A percentile compares a stretch with the other conserved stretches of the same genome.
Evolutionary conservation across 92 coral and sea anemone species (phyloP).

Genomic region (Plumapathes pennacea): DNA sequence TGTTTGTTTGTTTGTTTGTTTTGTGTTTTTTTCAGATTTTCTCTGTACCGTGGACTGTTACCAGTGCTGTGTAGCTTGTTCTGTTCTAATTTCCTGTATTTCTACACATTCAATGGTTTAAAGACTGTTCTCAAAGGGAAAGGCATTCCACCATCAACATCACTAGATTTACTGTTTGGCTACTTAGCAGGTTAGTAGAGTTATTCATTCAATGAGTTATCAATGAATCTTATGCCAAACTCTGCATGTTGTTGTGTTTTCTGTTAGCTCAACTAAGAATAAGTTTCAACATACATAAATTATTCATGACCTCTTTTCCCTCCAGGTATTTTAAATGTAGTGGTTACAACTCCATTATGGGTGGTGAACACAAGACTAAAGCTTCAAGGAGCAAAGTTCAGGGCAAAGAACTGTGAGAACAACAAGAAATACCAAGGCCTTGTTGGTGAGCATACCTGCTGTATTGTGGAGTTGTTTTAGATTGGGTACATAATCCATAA

Average conservation of each 20-base stretch:
- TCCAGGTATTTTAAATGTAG: conserved; percentile 81
- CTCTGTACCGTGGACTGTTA: conserved; percentile 94
- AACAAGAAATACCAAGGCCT: conserved; percentile 76
- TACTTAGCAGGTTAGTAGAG: conserved; percentile 81
- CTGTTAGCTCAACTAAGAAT: too few relatives aligned
- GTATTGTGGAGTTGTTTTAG: too few relatives aligned
- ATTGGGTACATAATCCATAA: too few relatives aligned
- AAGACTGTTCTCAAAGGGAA: conserved; percentile 77
- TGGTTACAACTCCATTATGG: conserved; percentile 92
- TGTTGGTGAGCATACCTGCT: conserved; percentile 66
- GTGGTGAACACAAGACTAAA: conserved; percentile 92
- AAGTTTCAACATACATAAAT: too few relatives aligned
- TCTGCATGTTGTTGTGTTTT: too few relatives aligned
- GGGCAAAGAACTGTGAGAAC: conserved; percentile 69
- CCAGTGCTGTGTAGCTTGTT: conserved; percentile 91
- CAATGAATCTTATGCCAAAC: too few relatives aligned
- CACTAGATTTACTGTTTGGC: conserved; percentile 89
- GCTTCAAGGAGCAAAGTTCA: conserved; percentile 90
- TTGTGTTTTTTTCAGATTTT: conserved; percentile 44
- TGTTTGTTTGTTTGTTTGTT: background rate
- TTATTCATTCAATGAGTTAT: background rate
- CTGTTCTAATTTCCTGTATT: conserved; percentile 94
- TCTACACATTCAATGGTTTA: conserved; percentile 93
- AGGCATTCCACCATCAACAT: conserved; percentile 62
- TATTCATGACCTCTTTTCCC: background rate